Evolutionary conservation across 2,888 invertebrate species (phyloP).

Genomic region (Eilema depressum): DNA sequence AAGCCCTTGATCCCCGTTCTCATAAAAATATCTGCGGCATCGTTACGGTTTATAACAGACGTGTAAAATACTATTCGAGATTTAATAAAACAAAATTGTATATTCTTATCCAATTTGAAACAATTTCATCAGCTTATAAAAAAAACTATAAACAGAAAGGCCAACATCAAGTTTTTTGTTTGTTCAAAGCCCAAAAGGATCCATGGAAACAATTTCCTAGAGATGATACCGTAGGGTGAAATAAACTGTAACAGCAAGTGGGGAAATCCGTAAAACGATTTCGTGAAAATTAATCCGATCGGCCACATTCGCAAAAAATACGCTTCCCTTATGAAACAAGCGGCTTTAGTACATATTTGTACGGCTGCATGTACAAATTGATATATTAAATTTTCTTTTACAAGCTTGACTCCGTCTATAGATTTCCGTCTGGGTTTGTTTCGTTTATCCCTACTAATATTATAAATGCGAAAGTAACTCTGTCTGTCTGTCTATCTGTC

Average conservation of each 20-base stretch:
- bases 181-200: slow-evolving; percentile 68
- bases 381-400: slow-evolving; percentile 44
- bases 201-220: slow-evolving; percentile 80
- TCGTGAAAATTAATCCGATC: slow-evolving; percentile 81
- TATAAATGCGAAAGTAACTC: no score
- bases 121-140: slow-evolving; percentile 42
- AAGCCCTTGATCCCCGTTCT: no score
- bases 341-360: slow-evolving; percentile 41
- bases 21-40: no score
- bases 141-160: slow-evolving; percentile 47
- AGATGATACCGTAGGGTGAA: slow-evolving; percentile 81
- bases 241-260: slow-evolving; percentile 81
- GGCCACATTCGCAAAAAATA: slow-evolving; percentile 58
- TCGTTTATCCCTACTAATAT: no score
- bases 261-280: slow-evolving; percentile 81
- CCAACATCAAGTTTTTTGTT: slow-evolving; percentile 62
- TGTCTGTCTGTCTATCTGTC: no score
- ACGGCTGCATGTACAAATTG: slow-evolving; percentile 31
- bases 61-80: neutral
- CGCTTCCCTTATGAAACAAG: slow-evolving; percentile 44
- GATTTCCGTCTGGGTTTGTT: slow-evolving; percentile 6
- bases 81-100: slow-evolving; percentile 15
- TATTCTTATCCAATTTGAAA: slow-evolving; percentile 39
- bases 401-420: slow-evolving; percentile 24
- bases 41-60: neutral